Base-by-base conservation (phyloP, 2,113 vertebrate species). In the Tautogolabrus adspersus region DNA sequence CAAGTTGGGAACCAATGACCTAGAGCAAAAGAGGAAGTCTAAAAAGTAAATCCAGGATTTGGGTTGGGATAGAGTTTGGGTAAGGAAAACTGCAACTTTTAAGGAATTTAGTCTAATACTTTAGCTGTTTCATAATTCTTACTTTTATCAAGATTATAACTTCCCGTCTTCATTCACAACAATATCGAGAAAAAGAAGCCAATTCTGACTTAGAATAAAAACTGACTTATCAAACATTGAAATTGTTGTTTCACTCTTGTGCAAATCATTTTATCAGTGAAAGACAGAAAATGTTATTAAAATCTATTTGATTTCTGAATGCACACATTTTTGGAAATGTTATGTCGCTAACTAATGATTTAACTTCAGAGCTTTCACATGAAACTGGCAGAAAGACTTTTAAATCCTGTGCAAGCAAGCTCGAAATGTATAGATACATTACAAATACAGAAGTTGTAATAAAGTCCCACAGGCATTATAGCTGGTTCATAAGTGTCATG, bases 401-500 rank as follows among this genome's bases (percentile, higher is more conserved):
- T 49, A 4, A 18, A 49, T 49, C 2, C 34, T 40, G 12, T 49
- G 21, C 19, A 16, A 66, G 19, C 12, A 10, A 9, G 46, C 19
- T 57, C 55, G 69, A 9, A 44, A 49, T 52, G 46, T 40, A 18
- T 16, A 16, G 63, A 73, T 15, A 19, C 9, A 61, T 11, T 22
- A 83, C 16, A 67, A 5, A 34, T 79, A 37, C 51, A 60, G 52
- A 62, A 19, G 54, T 10, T 80, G 69, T 57, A 66, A 46, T 10
- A 58, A 78, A 67, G 49, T 60, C 52, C 60, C n/a, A 71, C 59
- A 60, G 57, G 68, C 37, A 26, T 66, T 23, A 66, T 66, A 40
- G 56, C 46, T 51, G 52, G 65, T 49, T 70, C 16, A 34, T 49
- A 26, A 62, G 63, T 70, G 49, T 81, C 79, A 61, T 61, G 66